Conservation (phyloP, 2,888 invertebrate species). For the Cantharis lateralis region DNA sequence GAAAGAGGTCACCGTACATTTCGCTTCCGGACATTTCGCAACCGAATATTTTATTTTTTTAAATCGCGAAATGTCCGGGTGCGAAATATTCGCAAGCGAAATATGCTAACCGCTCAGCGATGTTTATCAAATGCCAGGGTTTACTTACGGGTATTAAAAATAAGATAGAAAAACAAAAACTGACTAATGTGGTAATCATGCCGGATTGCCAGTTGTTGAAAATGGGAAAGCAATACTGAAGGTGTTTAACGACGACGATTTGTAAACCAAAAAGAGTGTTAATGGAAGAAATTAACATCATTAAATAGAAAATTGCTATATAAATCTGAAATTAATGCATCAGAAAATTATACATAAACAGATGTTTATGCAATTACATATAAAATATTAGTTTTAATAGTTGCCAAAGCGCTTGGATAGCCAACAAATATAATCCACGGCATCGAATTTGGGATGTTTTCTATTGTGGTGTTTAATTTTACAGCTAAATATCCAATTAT, state of each 20-base stretch:
- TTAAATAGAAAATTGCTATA: conserved; percentile 79
- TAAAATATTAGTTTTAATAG: not conserved
- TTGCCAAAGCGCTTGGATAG: not conserved
- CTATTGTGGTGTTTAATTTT: not conserved
- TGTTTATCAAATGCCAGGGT: too few species aligned
- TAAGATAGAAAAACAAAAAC: conserved; percentile 55
- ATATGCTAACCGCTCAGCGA: too few species aligned
- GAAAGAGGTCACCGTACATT: not conserved
- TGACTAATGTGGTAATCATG: conserved; percentile 46
- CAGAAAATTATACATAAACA: not conserved
- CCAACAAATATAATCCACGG: not conserved
- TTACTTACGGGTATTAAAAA: conserved; percentile 75
- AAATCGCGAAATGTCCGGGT: too few species aligned
- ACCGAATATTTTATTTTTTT: too few species aligned
- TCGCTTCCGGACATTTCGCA: too few species aligned
- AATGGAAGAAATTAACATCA: conserved; percentile 77
- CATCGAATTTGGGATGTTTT: not conserved
- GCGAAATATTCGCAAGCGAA: too few species aligned
- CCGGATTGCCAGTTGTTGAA: conserved; percentile 53
- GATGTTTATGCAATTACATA: not conserved
- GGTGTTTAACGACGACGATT: conserved; percentile 54
- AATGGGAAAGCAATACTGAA: conserved; percentile 56
- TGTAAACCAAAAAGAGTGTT: conserved; percentile 69
- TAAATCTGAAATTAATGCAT: conserved; percentile 64
- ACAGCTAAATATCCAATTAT: not conserved